These are phyloP conservation scores for Andricus grossulariae DNA, from an alignment of 1,140 invertebrate genomes.

Conservation along the genomic window DNA sequence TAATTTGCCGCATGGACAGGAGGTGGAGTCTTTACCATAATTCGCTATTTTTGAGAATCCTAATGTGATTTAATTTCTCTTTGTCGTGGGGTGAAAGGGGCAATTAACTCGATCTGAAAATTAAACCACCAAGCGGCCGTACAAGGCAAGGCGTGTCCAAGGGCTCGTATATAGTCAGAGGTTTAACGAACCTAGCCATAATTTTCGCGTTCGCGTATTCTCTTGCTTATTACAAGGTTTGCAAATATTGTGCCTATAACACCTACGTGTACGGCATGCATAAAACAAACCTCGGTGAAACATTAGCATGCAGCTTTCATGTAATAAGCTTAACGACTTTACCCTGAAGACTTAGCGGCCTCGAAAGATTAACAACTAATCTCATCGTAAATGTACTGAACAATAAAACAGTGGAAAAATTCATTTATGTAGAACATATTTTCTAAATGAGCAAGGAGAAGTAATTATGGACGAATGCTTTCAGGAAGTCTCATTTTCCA, in stretches of 20 bases:
- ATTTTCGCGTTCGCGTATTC: constrained; percentile 30
- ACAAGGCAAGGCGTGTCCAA: constrained; percentile 12
- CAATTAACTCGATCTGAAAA: not conserved
- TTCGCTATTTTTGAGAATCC: no score
- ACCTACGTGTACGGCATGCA: constrained; percentile 54
- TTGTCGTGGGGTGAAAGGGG: not conserved
- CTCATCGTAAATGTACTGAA: constrained; percentile 2
- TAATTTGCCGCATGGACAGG: no score
- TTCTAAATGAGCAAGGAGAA: no score
- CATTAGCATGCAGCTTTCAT: constrained; percentile 50
- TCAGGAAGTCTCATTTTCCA: no score
- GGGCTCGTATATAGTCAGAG: not conserved
- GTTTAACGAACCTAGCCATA: constrained; percentile 27
- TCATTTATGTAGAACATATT: no score
- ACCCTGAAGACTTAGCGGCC: not conserved
- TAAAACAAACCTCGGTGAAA: constrained; percentile 50
- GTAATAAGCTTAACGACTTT: constrained; percentile 57
- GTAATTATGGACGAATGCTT: no score
- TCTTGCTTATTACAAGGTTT: constrained; percentile 41
- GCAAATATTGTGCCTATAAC: constrained; percentile 49
- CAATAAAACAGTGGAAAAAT: not conserved
- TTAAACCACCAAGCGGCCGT: not conserved
- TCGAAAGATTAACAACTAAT: constrained; percentile 19
- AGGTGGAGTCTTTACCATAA: no score
- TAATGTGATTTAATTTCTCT: no score